Evolutionary conservation across 2,113 vertebrate species (phyloP).

Genomic region (Ceuthmochares aereus): DNA sequence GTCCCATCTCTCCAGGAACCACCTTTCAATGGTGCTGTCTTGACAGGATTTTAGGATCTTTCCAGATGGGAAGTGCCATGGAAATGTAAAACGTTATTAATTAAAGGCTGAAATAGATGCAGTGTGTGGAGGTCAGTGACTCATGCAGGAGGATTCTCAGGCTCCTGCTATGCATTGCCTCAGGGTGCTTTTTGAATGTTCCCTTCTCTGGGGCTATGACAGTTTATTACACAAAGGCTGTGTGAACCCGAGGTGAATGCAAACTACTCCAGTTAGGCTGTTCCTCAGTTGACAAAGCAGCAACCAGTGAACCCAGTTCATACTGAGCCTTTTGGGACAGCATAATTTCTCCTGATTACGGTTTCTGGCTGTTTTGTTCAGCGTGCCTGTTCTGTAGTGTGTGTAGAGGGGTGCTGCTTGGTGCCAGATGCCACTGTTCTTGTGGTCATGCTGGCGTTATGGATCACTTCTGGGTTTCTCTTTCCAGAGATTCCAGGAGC

Average conservation of each 20-base stretch:
- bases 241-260: conserved; percentile 30
- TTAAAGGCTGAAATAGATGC: conserved; percentile 51
- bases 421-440: not conserved
- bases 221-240: conserved; percentile 58
- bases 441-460: fast-evolving
- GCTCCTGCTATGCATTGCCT: conserved; percentile 50
- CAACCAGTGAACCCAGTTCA: not conserved
- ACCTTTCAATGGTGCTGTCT: not conserved
- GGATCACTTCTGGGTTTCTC: not conserved
- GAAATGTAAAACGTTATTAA: conserved; percentile 59
- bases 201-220: conserved; percentile 42
- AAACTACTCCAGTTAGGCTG: not conserved
- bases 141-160: conserved; percentile 52
- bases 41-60: conserved; percentile 3
- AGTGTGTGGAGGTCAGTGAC: conserved; percentile 60
- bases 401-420: fast-evolving
- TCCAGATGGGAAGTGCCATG: conserved; percentile 36
- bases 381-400: not conserved
- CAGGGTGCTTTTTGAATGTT: conserved; percentile 17
- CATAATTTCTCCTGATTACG: not conserved
- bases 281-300: not conserved
- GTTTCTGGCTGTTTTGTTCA: not conserved
- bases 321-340: not conserved
- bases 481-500: not conserved
- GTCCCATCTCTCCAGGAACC: not conserved